Evolutionary conservation across 2,888 invertebrate genomes (phyloP), one percentile per base, ranked within the genome.

Genomic region (Psococerastis gibbosa): DNA sequence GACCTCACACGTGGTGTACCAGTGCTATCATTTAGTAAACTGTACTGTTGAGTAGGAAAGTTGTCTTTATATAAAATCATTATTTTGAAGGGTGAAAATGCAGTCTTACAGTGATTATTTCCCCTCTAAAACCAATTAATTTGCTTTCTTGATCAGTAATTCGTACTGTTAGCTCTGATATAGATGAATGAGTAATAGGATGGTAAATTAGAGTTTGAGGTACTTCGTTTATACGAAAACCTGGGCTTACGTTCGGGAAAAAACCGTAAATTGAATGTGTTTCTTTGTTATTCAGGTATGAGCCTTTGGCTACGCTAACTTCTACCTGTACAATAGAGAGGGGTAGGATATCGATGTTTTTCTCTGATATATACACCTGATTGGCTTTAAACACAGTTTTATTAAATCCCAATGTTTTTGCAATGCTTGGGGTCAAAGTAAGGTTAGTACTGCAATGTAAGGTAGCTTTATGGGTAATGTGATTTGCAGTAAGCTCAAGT

Each of bases 181-280:
- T 15, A 13, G 17, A 27, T 11, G 32, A 8, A n/a, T 9, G 32
- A 9, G 32, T 22, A 17, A 47, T 20, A n/a, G 42, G 31, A 9
- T 41, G 27, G 22, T 47, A 47, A 9, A 45, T 42, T 9, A 47
- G 31, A 2, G 17, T n/a, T 5, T 15, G 13, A 9, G 47, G 47
- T n/a, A n/a, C 13, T 38, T 46, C 43, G 11, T 35, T 35, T n/a
- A 47, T 22, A 15, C 38, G 42, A 43, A 35, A 47, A 3, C 45
- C 45, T 3, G 42, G 43, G 17, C 23, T 16, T 8, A 47, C 47
- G 32, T 27, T 35, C 9, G 45, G 43, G 13, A 23, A 46, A 34
- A 45, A 47, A 9, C 35, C 22, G 23, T 47, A 32, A 18, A 46
- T 22, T 11, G 33, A 27, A 34, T 45, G 47, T 5, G 43, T 22